Conservation (phyloP, 2,113 vertebrate genomes). For the Varanus salvator region DNA sequence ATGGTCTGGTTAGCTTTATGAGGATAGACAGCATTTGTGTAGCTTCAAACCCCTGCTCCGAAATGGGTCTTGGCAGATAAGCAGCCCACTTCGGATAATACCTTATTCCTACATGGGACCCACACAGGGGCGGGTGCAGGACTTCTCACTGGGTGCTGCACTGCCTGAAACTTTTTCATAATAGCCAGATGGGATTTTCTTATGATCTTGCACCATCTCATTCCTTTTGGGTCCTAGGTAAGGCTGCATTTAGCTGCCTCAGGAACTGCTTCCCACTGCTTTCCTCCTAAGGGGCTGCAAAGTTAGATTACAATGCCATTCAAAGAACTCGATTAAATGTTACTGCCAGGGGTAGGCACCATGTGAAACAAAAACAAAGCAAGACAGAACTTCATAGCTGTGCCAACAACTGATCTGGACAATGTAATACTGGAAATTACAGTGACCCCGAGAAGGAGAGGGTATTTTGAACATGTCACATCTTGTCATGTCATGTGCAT, state of each 20-base stretch:
- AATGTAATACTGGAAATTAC: neutral
- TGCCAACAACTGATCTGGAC: neutral
- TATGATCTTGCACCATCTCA: neutral
- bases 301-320: constrained; percentile 41
- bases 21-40: neutral
- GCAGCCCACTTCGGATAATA: neutral
- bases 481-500: too few species aligned
- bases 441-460: neutral
- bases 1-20: neutral
- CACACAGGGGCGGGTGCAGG: neutral
- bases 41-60: neutral
- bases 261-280: constrained; percentile 4
- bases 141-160: neutral
- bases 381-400: constrained; percentile 1
- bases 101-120: neutral
- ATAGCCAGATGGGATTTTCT: neutral
- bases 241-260: neutral
- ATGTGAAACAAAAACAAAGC: constrained; percentile 33
- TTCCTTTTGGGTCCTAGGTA: neutral
- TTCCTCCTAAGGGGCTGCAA: neutral
- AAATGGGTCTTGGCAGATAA: neutral
- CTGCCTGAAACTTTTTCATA: neutral
- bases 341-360: constrained; percentile 29
- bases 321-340: constrained; percentile 30
- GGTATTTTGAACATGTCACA: too few species aligned